Evolutionary conservation across 2,113 vertebrate genomes (phyloP), one percentile per base, ranked within the genome.

Genomic region (Microtus richardsoni): DNA sequence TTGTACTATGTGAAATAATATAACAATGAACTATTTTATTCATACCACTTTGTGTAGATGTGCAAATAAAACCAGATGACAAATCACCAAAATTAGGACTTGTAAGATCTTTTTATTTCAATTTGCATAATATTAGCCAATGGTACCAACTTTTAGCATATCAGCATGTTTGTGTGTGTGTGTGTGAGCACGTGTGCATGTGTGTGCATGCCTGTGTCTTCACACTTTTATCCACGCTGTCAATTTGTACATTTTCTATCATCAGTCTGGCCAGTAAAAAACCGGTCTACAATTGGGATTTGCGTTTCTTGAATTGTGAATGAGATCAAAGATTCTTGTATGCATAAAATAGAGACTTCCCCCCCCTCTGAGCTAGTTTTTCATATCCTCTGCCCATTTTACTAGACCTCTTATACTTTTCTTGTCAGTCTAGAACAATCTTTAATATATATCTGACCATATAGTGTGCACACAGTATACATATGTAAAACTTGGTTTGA

Each of bases 241-340:
- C 47, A 66, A 85, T 78, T 91, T 92, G 22, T 41, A 88, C 26
- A 47, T 86, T 71, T 89, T 87, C 5, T 28, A 89, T 47, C n/a
- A 44, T 24, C 52, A 88, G 66, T 7, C 0, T 70, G 17, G 70
- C 21, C 86, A 52, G 33, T 95, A 8, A 94, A 85, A 78, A 89
- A 71, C 4, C 26, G 0, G 88, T 54, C 85, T 52, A 66, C 49
- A 10, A 16, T 92, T 44, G 94, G 22, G 47, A 96, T 96, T 91
- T 95, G 5, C 10, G 84, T 93, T 89, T 93, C 54, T 79, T 94
- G 58, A 83, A 89, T 89, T 95, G 83, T 79, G 22, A 95, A 92
- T 88, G 33, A 80, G 36, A 73, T 11, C 73, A 54, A 64, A 28
- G 33, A 52, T 79, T 79, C 75, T 89, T 58, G 73, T 64, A 64